Evolutionary conservation across 2,797 vertebrate species (phyloP).

Genomic region (Brachyalestes nurse): DNA sequence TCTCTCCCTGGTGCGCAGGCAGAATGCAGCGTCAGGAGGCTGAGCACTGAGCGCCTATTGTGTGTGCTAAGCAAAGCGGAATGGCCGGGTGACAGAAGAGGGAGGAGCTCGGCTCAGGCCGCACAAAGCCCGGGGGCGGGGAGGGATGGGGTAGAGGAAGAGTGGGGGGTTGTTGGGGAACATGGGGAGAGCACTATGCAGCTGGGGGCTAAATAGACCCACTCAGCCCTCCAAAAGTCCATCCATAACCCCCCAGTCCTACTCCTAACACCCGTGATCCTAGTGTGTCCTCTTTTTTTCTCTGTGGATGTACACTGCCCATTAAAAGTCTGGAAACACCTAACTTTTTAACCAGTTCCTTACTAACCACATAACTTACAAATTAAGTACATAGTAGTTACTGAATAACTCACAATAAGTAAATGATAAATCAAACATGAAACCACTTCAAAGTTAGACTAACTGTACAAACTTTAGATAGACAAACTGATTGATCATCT

Average conservation of each 20-base stretch:
- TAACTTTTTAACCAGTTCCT: not conserved
- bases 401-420: too few relatives aligned
- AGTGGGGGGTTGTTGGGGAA: constrained; percentile 38
- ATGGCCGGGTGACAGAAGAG: constrained; percentile 97
- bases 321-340: not conserved
- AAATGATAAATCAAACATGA: too few relatives aligned
- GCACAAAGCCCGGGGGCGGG: constrained; percentile 91
- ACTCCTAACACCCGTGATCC: constrained; percentile 23
- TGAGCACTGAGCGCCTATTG: constrained; percentile 92
- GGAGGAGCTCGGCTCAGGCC: constrained; percentile 86
- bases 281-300: not conserved
- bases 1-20: constrained; percentile 77
- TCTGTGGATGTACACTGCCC: not conserved
- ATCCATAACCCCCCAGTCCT: constrained; percentile 59
- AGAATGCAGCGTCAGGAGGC: constrained; percentile 87
- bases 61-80: constrained; percentile 99
- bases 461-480: not conserved
- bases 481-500: not conserved
- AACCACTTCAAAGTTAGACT: too few relatives aligned
- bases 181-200: constrained; percentile 66
- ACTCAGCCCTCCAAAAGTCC: constrained; percentile 75
- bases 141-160: constrained; percentile 64
- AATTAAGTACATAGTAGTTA: too few relatives aligned
- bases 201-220: constrained; percentile 78
- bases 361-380: not conserved